Evolutionary conservation across 2,888 invertebrate genomes (phyloP).

Genomic region (Latrodectus elegans): DNA sequence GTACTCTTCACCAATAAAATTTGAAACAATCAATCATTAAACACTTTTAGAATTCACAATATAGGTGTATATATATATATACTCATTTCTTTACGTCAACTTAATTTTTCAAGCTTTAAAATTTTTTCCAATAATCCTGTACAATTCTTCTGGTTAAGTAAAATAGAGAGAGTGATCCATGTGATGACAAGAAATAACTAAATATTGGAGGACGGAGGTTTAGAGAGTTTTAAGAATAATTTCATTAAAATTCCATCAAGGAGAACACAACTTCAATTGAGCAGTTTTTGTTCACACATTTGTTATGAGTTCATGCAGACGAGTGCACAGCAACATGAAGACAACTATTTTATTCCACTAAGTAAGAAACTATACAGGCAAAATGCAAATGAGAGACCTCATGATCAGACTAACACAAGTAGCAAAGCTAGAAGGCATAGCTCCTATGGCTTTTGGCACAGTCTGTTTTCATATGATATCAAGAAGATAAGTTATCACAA

Average conservation of each 20-base stretch:
- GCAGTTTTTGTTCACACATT: neutral
- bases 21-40: no score
- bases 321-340: neutral
- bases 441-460: slow-evolving; percentile 55
- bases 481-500: slow-evolving; percentile 34
- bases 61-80: no score
- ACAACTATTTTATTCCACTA: neutral
- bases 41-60: no score
- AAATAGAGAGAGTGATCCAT: no score
- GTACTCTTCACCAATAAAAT: no score
- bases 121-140: no score
- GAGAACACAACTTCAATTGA: neutral
- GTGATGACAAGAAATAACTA: no score
- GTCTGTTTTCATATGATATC: slow-evolving; percentile 22
- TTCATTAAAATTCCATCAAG: no score
- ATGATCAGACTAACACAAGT: slow-evolving; percentile 36
- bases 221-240: neutral
- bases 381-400: neutral
- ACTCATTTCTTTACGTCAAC: no score
- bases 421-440: slow-evolving; percentile 44
- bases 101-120: no score
- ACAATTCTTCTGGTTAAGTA: no score
- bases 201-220: neutral
- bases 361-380: neutral
- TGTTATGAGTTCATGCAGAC: neutral